Evolutionary conservation across 2,888 invertebrate genomes (phyloP).

Genomic region (Pyrochroa serraticornis): DNA sequence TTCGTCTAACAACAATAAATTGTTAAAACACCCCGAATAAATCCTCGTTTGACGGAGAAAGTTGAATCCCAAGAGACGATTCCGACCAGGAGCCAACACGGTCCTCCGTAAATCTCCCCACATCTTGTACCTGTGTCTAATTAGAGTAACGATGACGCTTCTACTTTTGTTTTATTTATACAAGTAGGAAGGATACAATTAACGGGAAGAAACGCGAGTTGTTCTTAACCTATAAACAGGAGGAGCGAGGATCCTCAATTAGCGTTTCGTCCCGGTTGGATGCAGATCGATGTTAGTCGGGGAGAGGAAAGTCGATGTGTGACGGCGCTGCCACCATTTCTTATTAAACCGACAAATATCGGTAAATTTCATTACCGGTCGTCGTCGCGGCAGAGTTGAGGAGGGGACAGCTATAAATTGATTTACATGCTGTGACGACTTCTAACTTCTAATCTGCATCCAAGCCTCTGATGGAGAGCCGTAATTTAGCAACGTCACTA

Average conservation of each 20-base stretch:
- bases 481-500: too few relatives aligned
- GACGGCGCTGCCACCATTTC: slow-evolving; percentile 7
- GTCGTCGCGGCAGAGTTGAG: too few relatives aligned
- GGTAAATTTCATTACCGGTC: slow-evolving; percentile 2
- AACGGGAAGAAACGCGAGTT: background rate
- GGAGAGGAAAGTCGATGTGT: slow-evolving; percentile 23
- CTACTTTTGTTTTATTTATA: too few relatives aligned
- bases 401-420: background rate
- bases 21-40: slow-evolving; percentile 16
- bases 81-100: background rate
- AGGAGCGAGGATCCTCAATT: background rate
- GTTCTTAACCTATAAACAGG: background rate
- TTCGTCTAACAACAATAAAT: slow-evolving; percentile 14
- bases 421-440: background rate
- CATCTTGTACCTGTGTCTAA: slow-evolving; percentile 5
- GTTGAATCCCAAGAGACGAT: slow-evolving; percentile 3
- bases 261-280: background rate
- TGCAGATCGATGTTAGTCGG: slow-evolving; percentile 3
- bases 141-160: slow-evolving; percentile 11
- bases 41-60: slow-evolving; percentile 17
- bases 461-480: too few relatives aligned
- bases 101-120: background rate
- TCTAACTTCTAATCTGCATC: too few relatives aligned
- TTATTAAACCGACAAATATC: slow-evolving; percentile 1
- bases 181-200: background rate